Base-by-base conservation (phyloP, 2,888 invertebrate genomes). In the Buathra laborator region DNA sequence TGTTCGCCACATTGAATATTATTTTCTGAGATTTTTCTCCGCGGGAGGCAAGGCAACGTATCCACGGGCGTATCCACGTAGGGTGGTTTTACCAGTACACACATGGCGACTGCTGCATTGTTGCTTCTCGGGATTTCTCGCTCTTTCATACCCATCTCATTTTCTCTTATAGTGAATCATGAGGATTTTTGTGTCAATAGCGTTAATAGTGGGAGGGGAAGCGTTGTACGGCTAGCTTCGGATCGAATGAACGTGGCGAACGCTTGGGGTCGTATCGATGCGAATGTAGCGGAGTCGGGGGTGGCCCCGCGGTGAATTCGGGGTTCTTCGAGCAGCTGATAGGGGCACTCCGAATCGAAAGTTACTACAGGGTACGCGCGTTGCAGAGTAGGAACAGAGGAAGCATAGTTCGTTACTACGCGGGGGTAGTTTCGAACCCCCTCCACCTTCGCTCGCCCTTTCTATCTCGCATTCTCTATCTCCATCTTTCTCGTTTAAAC, bases 171-270 rank as follows among this genome's bases (percentile, higher is more conserved):
- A 14, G 56, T 9, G 53, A 48, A 62, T 67, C 67, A 43, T 53
- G 78, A 74, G 74, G 90, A 90, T 89, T 89, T 89, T 89, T 89
- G 90, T 91, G 90, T 91, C 90, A 92, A 92, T 92, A 91, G 91
- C 88, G 87, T 89, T 90, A 92, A 92, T 92, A 91, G 92, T 91
- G 90, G 92, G 92, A 92, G 92, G 92, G 91, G 91, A 90, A 84
- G 82, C 76, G 86, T 72, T 76, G 72, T 72, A 75, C 70, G 78
- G 84, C 71, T 76, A 74, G 84, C 78, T 0, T 81, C 84, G 74
- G 90, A 87, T 87, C 86, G 87, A 88, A 86, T 72, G 67, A 81
- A 62, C 80, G 81, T 67, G 59, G 75, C 74, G 79, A 59, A 62
- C 74, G 70, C 44, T 7, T n/a, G 59, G 16, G 37, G 46, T 67